Evolutionary conservation across 2,888 invertebrate genomes (phyloP).

Genomic region (Papilio gigon): DNA sequence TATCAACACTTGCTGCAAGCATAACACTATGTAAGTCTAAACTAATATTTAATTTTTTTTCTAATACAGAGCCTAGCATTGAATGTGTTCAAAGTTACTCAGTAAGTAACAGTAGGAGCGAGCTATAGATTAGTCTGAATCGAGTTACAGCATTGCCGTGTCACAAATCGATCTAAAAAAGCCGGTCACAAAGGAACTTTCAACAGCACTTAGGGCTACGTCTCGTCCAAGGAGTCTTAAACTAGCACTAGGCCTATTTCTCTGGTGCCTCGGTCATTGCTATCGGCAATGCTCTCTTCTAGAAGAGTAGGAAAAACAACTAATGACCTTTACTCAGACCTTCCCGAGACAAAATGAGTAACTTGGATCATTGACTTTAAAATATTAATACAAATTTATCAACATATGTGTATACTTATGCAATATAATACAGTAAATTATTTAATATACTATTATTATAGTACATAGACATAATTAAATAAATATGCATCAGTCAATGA

Average conservation of each 20-base stretch:
- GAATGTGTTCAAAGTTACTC: constrained; percentile 56
- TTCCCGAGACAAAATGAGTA: constrained; percentile 85
- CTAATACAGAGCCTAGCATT: not conserved
- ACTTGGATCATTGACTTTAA: constrained; percentile 50
- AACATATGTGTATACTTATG: constrained; percentile 3
- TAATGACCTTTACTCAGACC: constrained; percentile 87
- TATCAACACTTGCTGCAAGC: constrained; percentile 69
- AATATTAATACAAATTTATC: not conserved
- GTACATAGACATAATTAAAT: constrained; percentile 24
- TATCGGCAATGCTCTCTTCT: constrained; percentile 84
- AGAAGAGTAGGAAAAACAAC: constrained; percentile 75
- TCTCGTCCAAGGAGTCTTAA: constrained; percentile 79
- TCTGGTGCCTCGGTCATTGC: constrained; percentile 86
- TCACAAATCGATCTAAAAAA: constrained; percentile 88
- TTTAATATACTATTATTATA: constrained; percentile 36
- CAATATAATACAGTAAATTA: not conserved
- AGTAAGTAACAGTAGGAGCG: constrained; percentile 68
- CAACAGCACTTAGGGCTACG: constrained; percentile 77
- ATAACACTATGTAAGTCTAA: not conserved
- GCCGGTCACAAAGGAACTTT: constrained; percentile 85
- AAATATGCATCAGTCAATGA: constrained; percentile 44
- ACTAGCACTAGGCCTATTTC: constrained; percentile 77
- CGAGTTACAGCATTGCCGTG: constrained; percentile 84
- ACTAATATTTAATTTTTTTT: no score
- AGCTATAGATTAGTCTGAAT: constrained; percentile 92